Base-by-base conservation (phyloP, 2,113 vertebrate genomes). In the Leucopsar rothschildi region DNA sequence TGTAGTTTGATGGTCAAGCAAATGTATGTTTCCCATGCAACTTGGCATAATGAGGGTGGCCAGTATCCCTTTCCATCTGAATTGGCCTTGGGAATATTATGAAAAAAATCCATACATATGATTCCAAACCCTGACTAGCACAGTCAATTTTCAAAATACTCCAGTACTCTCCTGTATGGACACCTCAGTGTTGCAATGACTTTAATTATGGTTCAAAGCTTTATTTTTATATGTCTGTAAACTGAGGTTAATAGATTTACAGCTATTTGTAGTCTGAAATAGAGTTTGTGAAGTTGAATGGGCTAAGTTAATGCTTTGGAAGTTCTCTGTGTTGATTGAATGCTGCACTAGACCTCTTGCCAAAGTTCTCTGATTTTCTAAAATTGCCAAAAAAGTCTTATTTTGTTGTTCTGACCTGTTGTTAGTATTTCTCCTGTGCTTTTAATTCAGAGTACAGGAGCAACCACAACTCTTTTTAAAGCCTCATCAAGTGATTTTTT, bases 151-250 rank as follows among this genome's bases (percentile, higher is more conserved):
- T 12, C 23, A 76, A 63, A 79, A 28, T 39, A 55, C 44, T 63
- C 27, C 12, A 35, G 0, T 35, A 57, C 1, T 39, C 6, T 86
- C 80, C 21, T 2, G 1, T 47, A 50, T 39, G 10, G 18, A 3
- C 7, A 60, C 10, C 19, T 52, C 27, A 63, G 23, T 23, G 4
- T 23, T 63, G 68, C 4, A 55, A 24, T 13, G 1, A 69, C 69
- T 47, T 47, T 57, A 65, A 64, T 69, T 76, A 71, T 19, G 20
- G 59, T 35, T 81, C 22, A 77, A 81, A 81, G 10, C 8, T 73
- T 79, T 77, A 25, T 57, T 61, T 72, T 73, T 45, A 53, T 25
- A 13, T 25, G 25, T 6, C 7, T 61, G 6, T 12, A 86, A 93
- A 61, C 15, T 56, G 27, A 83, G 4, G 3, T 47, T 72, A 23